Evolutionary conservation across 2,113 vertebrate species (phyloP), one percentile per base, ranked within the genome.

Genomic region (Phylloscopus trochiloides): DNA sequence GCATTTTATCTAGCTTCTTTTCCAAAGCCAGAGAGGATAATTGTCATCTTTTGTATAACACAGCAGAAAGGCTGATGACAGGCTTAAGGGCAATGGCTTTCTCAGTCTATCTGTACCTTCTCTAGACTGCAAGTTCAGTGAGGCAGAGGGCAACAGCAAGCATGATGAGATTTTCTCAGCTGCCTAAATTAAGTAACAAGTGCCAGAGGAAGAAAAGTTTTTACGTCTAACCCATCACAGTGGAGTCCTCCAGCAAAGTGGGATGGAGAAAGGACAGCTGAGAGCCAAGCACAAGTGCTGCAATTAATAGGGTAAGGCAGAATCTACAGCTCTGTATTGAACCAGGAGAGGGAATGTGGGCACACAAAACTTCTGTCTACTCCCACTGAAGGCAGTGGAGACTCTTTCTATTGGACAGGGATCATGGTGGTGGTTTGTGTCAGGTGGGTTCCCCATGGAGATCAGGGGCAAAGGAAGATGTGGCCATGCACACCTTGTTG

Each of bases 1-100:
- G 51, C 76, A 45, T 95, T 94, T 94, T 91, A 86, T 94, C 95
- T 71, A 72, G 45, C 29, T 92, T 34, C 62, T 88, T 79, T 88
- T 94, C 62, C 75, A 70, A 73, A 93, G 85, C 50, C 75, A 47
- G 82, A 31, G 75, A 86, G 45, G 45, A 68, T 72, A 86, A 86
- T 73, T 86, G 78, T 57, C 48, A 59, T 73, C 59, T 88, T 72
- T 81, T 91, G 63, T 92, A 66, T 11, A 90, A 66, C 47, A 42
- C 31, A 51, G 79, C 55, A 88, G 63, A 93, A 91, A 67, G 14
- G 51, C 45, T 1, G 0, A 58, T 73, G 72, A 48, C 47, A 47
- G 36, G 61, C 65, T 75, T 62, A 1, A 8, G 62, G 24, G 61
- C 4, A 1, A 71, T 32, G 43, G 40, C 34, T 90, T 76, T 52